Base-by-base conservation (phyloP, 2,797 vertebrate genomes). In the Catharus ustulatus region DNA sequence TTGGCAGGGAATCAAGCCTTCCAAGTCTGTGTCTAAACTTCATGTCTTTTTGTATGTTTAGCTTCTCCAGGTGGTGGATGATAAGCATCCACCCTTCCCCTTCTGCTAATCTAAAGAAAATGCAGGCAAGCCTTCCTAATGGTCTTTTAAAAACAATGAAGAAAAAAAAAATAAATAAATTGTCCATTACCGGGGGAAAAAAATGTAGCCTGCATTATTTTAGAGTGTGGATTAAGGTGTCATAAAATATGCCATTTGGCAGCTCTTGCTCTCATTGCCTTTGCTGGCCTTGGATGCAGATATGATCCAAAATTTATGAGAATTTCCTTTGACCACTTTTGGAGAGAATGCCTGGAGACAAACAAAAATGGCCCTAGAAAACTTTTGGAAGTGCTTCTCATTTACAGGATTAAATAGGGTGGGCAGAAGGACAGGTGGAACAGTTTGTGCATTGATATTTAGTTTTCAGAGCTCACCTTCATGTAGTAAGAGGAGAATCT, bases 1-100 rank as follows among this genome's bases (percentile, higher is more conserved):
- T 89, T 95, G 81, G 43, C 51, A 76, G n/a, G 40, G 55, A 84
- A 89, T 58, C 38, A 95, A 95, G 40, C 36, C 48, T 84, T 77
- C 52, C 13, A 85, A 48, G 16, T 63, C 57, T 71, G 63, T 38
- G 59, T 61, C 36, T 81, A 84, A 86, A 86, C n/a, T 72, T 84
- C 19, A 26, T 32, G 34, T 16, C n/a, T 73, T 69, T 74, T 84
- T 67, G 34, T 42, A 24, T 5, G 4, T 71, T 92, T 66, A 87
- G 30, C 38, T 15, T 90, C 55, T 92, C 45, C 67, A 82, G 63
- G 74, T 79, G 36, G 22, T 34, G 17, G 18, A 7, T 76, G 43
- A 73, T 76, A 76, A 87, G 19, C 24, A 73, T 23, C 24, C 26
- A 63, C 21, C 12, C 49, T 84, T 84, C 14, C 24, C 36, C 4